Evolutionary conservation across 2,113 vertebrate species (phyloP).

Genomic region (Xyrauchen texanus): DNA sequence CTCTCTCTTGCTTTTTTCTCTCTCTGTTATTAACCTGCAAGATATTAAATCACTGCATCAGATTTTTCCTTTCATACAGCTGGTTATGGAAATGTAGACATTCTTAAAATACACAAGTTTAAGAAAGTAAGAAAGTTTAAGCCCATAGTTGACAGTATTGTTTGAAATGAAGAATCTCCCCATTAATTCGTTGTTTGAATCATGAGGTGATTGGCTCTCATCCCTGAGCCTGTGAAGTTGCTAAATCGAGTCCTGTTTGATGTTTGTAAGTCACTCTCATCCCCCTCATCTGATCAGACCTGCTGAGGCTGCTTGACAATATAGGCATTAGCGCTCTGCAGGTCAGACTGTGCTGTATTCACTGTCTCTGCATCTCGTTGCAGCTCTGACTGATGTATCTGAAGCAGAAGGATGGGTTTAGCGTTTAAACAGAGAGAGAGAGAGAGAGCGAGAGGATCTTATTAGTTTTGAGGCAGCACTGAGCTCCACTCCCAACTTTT

Average conservation of each 20-base stretch:
- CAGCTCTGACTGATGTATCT: constrained; percentile 74
- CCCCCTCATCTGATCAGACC: constrained; percentile 49
- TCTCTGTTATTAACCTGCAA: too few species aligned
- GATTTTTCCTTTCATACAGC: neutral
- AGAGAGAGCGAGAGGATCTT: constrained; percentile 34
- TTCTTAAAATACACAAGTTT: neutral
- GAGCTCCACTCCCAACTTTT: constrained; percentile 34
- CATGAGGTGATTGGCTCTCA: constrained; percentile 18
- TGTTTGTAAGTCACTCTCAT: constrained; percentile 49
- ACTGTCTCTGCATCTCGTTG: constrained; percentile 67
- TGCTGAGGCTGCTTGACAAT: constrained; percentile 73
- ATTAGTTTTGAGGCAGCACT: constrained; percentile 26
- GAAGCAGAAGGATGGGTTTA: constrained; percentile 76
- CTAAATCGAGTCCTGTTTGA: constrained; percentile 39
- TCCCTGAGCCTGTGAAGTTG: constrained; percentile 24
- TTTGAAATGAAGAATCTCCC: neutral
- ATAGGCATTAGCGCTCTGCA: constrained; percentile 71
- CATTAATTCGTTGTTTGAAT: constrained; percentile 7
- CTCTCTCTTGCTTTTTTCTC: too few species aligned
- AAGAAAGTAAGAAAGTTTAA: neutral
- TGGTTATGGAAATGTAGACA: neutral
- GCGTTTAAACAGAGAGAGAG: constrained; percentile 46
- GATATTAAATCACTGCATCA: too few species aligned
- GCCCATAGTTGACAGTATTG: neutral
- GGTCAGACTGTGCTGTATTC: constrained; percentile 71